Conservation (phyloP, 2,797 vertebrate genomes). For the Sebastes flavidus region DNA sequence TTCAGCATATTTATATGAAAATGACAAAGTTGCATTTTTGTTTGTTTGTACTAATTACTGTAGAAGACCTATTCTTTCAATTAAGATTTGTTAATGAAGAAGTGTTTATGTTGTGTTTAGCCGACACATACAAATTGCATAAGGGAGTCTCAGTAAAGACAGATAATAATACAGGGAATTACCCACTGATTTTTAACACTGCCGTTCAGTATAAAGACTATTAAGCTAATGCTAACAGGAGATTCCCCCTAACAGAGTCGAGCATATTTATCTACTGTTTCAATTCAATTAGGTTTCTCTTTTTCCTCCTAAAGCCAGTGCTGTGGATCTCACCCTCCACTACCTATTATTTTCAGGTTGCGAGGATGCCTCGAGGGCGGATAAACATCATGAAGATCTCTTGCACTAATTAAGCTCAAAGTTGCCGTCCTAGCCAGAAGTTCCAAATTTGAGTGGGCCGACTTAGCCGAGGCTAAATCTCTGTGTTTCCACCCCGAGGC, state of each 20-base stretch:
- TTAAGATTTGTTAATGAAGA: too few relatives aligned
- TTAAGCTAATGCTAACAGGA: conserved; percentile 6
- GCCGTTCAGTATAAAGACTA: background rate
- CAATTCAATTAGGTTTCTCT: conserved; percentile 14
- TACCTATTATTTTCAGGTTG: conserved; percentile 50
- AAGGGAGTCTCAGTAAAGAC: background rate
- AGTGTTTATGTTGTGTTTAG: too few relatives aligned
- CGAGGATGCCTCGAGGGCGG: conserved; percentile 26
- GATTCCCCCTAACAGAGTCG: background rate
- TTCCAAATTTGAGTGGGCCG: conserved; percentile 52
- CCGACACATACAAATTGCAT: background rate
- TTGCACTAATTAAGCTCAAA: conserved; percentile 55
- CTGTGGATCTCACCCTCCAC: background rate
- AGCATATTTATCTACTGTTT: conserved; percentile 1
- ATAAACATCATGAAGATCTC: conserved; percentile 62
- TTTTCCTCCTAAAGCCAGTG: background rate
- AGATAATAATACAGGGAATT: background rate
- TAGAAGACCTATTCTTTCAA: too few relatives aligned
- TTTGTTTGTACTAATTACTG: too few relatives aligned
- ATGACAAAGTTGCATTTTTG: too few relatives aligned
- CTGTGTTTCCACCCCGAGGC: conserved; percentile 51
- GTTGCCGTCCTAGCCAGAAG: conserved; percentile 46
- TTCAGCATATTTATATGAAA: too few relatives aligned
- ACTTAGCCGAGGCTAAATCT: conserved; percentile 50
- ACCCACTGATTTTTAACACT: background rate